Evolutionary conservation across 2,113 vertebrate species (phyloP).

Genomic region (Tringa solitaria): DNA sequence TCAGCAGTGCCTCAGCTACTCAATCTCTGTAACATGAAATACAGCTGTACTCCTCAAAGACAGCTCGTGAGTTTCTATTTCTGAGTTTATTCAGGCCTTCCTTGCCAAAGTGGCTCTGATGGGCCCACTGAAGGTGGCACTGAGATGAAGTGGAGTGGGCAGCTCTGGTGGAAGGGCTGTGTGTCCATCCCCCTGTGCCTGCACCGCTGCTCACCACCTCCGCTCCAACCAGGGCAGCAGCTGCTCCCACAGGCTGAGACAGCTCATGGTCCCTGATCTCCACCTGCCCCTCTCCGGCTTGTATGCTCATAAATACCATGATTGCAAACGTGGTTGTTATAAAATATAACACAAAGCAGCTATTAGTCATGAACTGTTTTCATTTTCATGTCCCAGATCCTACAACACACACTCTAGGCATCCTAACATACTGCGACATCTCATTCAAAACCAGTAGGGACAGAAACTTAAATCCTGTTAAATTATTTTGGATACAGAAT

Average conservation of each 20-base stretch:
- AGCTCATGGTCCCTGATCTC: not conserved
- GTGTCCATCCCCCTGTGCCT: fast-evolving
- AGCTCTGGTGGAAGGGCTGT: fast-evolving
- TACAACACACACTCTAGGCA: not conserved
- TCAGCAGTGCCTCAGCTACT: not conserved
- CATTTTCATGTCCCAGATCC: not conserved
- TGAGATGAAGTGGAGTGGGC: not conserved
- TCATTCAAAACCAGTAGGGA: not conserved
- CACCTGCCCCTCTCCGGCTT: not conserved
- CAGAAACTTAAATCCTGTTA: not conserved
- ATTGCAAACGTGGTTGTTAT: not conserved
- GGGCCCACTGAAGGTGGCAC: not conserved
- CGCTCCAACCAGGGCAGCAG: fast-evolving
- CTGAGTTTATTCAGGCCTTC: not conserved
- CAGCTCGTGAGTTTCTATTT: not conserved
- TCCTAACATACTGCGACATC: not conserved
- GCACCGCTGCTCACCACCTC: fast-evolving
- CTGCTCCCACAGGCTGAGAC: not conserved
- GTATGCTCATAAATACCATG: not conserved
- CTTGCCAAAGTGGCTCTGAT: not conserved
- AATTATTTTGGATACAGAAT: not conserved
- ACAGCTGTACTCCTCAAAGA: not conserved
- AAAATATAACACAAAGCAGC: not conserved
- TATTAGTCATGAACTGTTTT: not conserved
- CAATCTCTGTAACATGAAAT: not conserved